Base-by-base conservation (phyloP, 1,140 invertebrate genomes). In the Conus betulinus region DNA sequence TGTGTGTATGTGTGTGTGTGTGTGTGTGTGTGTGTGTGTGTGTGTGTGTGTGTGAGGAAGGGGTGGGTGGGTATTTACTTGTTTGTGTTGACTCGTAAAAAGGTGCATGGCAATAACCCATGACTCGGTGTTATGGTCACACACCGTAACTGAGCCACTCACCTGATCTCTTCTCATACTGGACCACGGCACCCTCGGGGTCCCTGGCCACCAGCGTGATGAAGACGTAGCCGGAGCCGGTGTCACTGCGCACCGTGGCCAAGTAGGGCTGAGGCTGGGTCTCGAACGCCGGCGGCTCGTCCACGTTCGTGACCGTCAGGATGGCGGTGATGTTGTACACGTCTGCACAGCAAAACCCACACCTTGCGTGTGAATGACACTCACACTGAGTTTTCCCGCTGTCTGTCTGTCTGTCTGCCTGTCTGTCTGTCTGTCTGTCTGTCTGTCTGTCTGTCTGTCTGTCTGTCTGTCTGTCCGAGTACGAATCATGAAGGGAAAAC, bases 161-260 rank as follows among this genome's bases (percentile, higher is more conserved):
- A 83, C 81, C 81, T 23, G 20, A 17, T 23, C 8, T 5, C 10
- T 83, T 83, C 23, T 83, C 81, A n/a, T 83, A 83, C 10, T n/a
- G 15, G 52, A 83, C 52, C 52, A 5, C 4, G 23, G 13, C 52
- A 1, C 23, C 51, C 51, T 83, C 81, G 13, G 82, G 82, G 57
- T 84, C 82, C n/a, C 27, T 15, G 57, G 82, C 82, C 23, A 67
- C 57, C n/a, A 84, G 11, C 10, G n/a, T 39, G 57, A 84, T 60
- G 82, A 84, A 39, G 82, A 20, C 63, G 55, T 27, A 27, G 82
- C 82, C 82, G 10, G 82, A 39, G 6, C 82, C 82, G 27, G 82
- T 3, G n/a, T 60, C 27, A 10, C 8, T 63, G 10, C 82, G 23
- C 10, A 84, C 51, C 13, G 82, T 84, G 82, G 55, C 82, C 17